These are phyloP conservation scores for Trichoplusia ni DNA, from an alignment of 1,140 invertebrate genomes.

Conservation along the genomic window DNA sequence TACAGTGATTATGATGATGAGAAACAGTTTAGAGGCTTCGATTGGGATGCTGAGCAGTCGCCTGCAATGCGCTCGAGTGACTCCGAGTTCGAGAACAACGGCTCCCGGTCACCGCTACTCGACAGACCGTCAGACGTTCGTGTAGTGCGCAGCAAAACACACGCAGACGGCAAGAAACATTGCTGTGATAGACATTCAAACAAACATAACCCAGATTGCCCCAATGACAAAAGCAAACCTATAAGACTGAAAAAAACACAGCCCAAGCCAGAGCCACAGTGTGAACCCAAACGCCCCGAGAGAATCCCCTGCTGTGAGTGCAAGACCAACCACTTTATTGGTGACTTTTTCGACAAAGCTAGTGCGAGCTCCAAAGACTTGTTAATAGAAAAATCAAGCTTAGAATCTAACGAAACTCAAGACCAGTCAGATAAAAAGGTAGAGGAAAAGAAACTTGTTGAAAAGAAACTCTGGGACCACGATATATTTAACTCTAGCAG, in stretches of 20 bases:
- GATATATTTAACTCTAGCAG: slow-evolving; percentile 83
- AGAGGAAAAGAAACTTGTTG: slow-evolving; percentile 59
- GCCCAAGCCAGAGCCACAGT: slow-evolving; percentile 61
- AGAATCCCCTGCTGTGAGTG: slow-evolving; percentile 55
- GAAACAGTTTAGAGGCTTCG: slow-evolving; percentile 79
- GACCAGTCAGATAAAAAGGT: slow-evolving; percentile 55
- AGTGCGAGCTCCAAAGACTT: slow-evolving; percentile 86
- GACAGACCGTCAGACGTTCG: slow-evolving; percentile 71
- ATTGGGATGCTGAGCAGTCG: slow-evolving; percentile 79
- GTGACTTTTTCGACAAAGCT: slow-evolving; percentile 81
- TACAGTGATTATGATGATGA: slow-evolving; percentile 83
- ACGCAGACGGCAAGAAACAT: slow-evolving; percentile 70
- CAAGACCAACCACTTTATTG: slow-evolving; percentile 51
- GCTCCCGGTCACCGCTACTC: slow-evolving; percentile 82
- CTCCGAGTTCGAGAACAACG: slow-evolving; percentile 83
- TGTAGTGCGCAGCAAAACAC: slow-evolving; percentile 70
- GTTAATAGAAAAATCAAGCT: slow-evolving; percentile 82
- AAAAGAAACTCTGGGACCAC: slow-evolving; percentile 77
- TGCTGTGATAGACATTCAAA: slow-evolving; percentile 66
- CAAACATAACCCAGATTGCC: slow-evolving; percentile 61
- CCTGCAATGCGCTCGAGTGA: slow-evolving; percentile 77
- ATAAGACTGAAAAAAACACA: slow-evolving; percentile 77
- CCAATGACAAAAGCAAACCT: slow-evolving; percentile 71
- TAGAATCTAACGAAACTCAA: slow-evolving; percentile 77
- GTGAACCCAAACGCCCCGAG: slow-evolving; percentile 51